Conservation (phyloP, 2,888 invertebrate genomes). For the Sialis lutaria region DNA sequence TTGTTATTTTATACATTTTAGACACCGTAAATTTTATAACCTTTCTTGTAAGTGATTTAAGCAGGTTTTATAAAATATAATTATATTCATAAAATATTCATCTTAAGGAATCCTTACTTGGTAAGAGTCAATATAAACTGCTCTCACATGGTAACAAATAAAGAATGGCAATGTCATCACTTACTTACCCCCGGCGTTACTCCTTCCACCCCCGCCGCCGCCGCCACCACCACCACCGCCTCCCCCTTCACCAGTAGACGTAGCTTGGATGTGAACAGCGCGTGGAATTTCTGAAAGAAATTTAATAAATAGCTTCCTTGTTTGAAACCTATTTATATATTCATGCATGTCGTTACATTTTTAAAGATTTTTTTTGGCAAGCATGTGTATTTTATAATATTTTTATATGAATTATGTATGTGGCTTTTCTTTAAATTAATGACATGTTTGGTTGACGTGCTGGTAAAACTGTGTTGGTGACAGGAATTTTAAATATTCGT, state of each 20-base stretch:
- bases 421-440: too few species aligned
- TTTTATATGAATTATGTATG: too few species aligned
- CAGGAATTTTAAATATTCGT: too few species aligned
- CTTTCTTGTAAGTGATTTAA: too few species aligned
- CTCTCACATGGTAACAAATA: not conserved
- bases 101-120: too few species aligned
- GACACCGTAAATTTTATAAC: too few species aligned
- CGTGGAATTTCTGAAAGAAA: constrained; percentile 51
- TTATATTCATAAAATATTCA: too few species aligned
- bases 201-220: constrained; percentile 32
- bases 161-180: constrained; percentile 26
- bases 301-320: not conserved
- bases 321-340: not conserved
- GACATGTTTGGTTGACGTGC: too few species aligned
- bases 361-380: not conserved
- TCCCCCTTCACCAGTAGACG: constrained; percentile 40
- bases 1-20: too few species aligned
- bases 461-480: too few species aligned
- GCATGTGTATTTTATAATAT: not conserved
- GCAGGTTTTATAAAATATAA: too few species aligned
- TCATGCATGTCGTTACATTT: not conserved
- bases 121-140: too few species aligned
- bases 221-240: constrained; percentile 40
- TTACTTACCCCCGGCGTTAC: constrained; percentile 62
- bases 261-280: constrained; percentile 46